A percentile compares a stretch with the other conserved stretches of the same genome.
phyloP scores from a whole-genome alignment of 2,888 invertebrate species.

The Archips xylosteana region DNA sequence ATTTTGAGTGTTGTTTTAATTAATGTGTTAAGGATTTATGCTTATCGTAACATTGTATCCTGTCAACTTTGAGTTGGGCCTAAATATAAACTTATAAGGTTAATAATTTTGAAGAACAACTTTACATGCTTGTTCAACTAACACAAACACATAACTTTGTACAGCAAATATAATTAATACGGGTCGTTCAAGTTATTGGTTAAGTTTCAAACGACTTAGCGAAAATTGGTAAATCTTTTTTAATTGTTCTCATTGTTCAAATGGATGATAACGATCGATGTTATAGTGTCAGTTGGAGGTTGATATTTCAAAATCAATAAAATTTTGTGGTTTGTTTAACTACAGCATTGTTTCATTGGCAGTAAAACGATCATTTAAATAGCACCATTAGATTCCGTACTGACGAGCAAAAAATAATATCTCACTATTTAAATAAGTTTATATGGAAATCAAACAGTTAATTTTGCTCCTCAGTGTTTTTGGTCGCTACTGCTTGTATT shows the following conservation, averaged over 20 bases:
- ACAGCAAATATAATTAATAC: not conserved
- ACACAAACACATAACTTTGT: not conserved
- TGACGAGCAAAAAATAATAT: no score
- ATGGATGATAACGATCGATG: no score
- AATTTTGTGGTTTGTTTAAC: no score
- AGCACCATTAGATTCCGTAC: no score
- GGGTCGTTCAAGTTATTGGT: not conserved
- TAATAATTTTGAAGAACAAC: not conserved
- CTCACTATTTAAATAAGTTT: no score
- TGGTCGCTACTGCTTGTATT: no score
- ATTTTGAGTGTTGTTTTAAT: not conserved
- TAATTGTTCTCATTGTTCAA: no score
- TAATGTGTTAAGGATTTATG: not conserved
- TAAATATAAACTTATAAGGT: not conserved
- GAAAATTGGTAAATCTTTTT: not conserved
- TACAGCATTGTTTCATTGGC: no score
- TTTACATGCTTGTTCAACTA: not conserved
- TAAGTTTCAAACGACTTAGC: not conserved
- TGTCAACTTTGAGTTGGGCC: not conserved
- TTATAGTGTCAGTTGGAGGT: no score
- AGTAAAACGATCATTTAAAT: no score
- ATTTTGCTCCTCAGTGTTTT: no score
- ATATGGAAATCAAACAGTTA: no score
- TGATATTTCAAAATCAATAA: not conserved
- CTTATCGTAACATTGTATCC: not conserved